Base-by-base conservation (phyloP, 92 coral and sea anemone genomes). In the Anthopleura xanthogrammica region DNA sequence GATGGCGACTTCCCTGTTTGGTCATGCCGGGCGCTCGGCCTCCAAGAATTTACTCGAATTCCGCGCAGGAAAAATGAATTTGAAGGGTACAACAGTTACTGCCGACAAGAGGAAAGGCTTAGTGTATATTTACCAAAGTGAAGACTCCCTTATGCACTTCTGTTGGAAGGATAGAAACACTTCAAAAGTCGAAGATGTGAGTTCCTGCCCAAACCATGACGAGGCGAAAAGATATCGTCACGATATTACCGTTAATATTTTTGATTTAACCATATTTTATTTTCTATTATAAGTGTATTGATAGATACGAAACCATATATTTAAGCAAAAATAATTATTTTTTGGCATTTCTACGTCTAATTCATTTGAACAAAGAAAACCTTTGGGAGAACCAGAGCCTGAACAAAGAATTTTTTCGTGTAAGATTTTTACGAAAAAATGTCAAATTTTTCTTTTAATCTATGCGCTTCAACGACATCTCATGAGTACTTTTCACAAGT, bases 51-150 rank as follows among this genome's bases (percentile, higher is more conserved):
- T 96, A 55, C 95, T 96, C 50, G 99, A 96, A 90, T 96, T 96
- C 81, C 89, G 98, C 19, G 99, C 99, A 48, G 99, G 99, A 73
- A 96, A 96, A 84, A 96, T 96, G 99, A 85, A 85, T 66, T 75
- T 96, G 77, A 94, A 82, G 50, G 96, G 98, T 5, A 90, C 94
- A 85, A 96, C 99, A 54, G 99, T 96, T n/a, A 96, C 99, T 2
- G 94, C 99, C n/a, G 99, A 96, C 81, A 96, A 96, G 83, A 83
- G 99, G 72, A 96, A 94, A 87, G 99, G 98, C 77, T 84, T 81
- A 81, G 99, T 96, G 76, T 96, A 96, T 80, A 91, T 96, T 79
- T 90, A 90, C 78, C 99, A 96, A 76, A 94, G 99, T 78, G 99
- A 96, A 23, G 99, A 96, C 86, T 92, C 98, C 24, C 81, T 96